These are phyloP conservation scores for Pseudomugil gertrudae DNA, from an alignment of 2,797 vertebrate species.

Conservation along the genomic window DNA sequence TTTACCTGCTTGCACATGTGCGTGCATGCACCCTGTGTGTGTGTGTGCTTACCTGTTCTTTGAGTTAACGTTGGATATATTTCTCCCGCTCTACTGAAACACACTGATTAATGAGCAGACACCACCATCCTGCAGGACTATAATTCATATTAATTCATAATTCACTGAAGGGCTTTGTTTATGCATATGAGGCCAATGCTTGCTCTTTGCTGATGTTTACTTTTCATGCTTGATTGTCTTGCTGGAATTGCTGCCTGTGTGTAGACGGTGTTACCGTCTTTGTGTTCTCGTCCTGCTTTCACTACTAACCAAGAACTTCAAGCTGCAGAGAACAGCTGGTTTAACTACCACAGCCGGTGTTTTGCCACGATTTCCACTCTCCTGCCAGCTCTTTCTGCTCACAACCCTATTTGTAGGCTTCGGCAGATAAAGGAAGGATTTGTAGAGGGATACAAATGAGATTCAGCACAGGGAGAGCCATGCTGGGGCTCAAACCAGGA, in stretches of 20 bases:
- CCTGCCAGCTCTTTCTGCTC: slow-evolving; percentile 37
- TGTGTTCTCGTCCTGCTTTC: not conserved
- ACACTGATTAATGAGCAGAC: slow-evolving; percentile 69
- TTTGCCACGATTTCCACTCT: slow-evolving; percentile 32
- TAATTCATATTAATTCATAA: slow-evolving; percentile 76
- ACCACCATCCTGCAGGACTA: slow-evolving; percentile 49
- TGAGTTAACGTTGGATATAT: slow-evolving; percentile 26
- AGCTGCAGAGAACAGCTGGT: slow-evolving; percentile 25
- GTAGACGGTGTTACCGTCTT: not conserved
- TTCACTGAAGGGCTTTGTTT: slow-evolving; percentile 62
- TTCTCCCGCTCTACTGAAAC: slow-evolving; percentile 40
- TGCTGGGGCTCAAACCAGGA: slow-evolving; percentile 44
- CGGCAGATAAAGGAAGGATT: slow-evolving; percentile 57
- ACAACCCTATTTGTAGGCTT: slow-evolving; percentile 54
- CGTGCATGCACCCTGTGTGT: slow-evolving; percentile 1
- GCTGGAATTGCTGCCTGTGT: slow-evolving; percentile 22
- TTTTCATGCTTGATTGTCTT: slow-evolving; percentile 46
- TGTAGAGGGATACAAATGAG: slow-evolving; percentile 59
- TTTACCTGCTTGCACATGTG: slow-evolving; percentile 8
- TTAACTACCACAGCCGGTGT: slow-evolving; percentile 16
- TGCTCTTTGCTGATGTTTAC: slow-evolving; percentile 52
- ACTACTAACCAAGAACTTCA: slow-evolving; percentile 25
- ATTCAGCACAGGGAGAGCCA: slow-evolving; percentile 45
- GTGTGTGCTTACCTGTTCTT: slow-evolving; percentile 32
- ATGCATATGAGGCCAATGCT: slow-evolving; percentile 47